Conservation (phyloP, 2,888 invertebrate species). For the Drosophila anceps region DNA sequence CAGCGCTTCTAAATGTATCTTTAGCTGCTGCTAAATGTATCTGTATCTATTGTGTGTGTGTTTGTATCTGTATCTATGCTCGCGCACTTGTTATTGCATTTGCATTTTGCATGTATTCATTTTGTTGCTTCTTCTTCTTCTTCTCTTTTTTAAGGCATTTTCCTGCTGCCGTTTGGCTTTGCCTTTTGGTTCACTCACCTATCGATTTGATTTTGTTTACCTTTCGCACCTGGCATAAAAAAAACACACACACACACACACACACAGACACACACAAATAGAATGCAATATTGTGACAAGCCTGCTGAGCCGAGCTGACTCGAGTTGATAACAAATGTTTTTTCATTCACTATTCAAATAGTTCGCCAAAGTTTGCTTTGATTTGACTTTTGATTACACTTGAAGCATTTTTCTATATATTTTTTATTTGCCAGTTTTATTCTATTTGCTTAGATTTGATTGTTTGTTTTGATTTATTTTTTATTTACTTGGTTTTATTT, state of each 20-base stretch:
- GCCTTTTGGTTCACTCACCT: slow-evolving; percentile 71
- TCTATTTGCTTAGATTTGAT: not conserved
- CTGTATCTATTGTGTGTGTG: slow-evolving; percentile 8
- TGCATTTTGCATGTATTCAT: slow-evolving; percentile 30
- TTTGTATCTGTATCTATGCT: slow-evolving; percentile 20
- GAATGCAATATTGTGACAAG: slow-evolving; percentile 53
- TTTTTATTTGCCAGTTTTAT: not conserved
- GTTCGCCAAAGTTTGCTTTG: slow-evolving; percentile 1
- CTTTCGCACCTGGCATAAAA: slow-evolving; percentile 32
- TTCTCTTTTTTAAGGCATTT: slow-evolving; percentile 16
- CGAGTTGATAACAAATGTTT: not conserved
- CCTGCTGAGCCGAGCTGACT: not conserved
- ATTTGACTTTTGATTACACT: slow-evolving; percentile 18
- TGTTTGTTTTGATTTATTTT: not conserved
- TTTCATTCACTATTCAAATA: slow-evolving; percentile 26
- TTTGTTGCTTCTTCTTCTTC: not conserved
- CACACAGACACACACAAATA: too few relatives aligned
- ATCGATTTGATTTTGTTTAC: slow-evolving; percentile 67
- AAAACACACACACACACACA: too few relatives aligned
- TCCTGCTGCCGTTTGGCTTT: slow-evolving; percentile 35
- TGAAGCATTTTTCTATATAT: not conserved
- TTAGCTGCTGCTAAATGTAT: slow-evolving; percentile 11
- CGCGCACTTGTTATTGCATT: slow-evolving; percentile 31
- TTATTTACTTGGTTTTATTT: slow-evolving; percentile 1
- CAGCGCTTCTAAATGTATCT: slow-evolving; percentile 34